These are phyloP conservation scores for Anolis apletophallus DNA, from an alignment of 2,797 vertebrate species.

Conservation along the genomic window DNA sequence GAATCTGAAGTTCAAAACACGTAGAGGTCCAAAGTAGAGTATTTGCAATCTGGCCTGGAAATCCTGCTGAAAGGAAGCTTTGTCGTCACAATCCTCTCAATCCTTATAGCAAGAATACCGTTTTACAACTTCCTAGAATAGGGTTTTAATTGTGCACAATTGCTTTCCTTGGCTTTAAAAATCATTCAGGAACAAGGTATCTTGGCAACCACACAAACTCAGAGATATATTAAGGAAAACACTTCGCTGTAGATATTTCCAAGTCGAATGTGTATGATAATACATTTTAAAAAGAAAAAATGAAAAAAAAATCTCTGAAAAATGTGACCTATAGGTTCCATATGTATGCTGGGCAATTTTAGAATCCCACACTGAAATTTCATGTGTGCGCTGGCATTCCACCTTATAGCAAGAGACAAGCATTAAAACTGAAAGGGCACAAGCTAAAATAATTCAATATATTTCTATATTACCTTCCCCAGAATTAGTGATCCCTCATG, in stretches of 20 bases:
- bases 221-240: neutral
- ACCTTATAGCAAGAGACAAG: neutral
- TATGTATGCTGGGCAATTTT: neutral
- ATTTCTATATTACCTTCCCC: neutral
- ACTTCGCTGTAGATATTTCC: too few species aligned
- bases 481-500: neutral
- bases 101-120: neutral
- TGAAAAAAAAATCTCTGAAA: too few species aligned
- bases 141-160: neutral
- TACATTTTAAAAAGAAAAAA: too few species aligned
- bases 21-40: neutral
- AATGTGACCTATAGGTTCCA: neutral
- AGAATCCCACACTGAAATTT: neutral
- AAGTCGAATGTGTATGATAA: neutral
- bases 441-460: neutral
- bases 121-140: neutral
- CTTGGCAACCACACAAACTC: neutral
- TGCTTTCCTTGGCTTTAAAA: too few species aligned
- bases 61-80: neutral
- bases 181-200: too few species aligned
- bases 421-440: neutral
- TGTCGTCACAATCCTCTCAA: neutral
- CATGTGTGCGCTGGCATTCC: neutral
- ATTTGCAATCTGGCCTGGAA: too few species aligned
- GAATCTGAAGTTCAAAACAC: neutral